These are phyloP conservation scores for Dasypogon diadema DNA, from an alignment of 2,888 invertebrate genomes.

Conservation along the genomic window DNA sequence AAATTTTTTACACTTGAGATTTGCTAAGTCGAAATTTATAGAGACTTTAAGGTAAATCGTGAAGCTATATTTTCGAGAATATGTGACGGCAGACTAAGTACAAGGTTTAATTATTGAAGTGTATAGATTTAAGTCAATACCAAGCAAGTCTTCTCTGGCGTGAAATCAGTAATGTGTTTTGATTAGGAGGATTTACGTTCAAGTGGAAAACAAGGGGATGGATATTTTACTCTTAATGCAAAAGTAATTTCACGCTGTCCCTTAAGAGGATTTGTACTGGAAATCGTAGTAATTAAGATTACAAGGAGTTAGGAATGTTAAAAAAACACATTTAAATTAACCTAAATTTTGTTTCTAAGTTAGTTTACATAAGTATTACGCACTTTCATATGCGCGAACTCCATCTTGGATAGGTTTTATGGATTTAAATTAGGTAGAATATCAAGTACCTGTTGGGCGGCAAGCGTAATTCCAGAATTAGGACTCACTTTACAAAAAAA, in stretches of 20 bases:
- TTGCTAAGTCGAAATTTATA: constrained; percentile 40
- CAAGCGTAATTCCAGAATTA: too few relatives aligned
- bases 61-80: constrained; percentile 3
- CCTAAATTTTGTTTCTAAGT: too few relatives aligned
- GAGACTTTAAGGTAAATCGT: constrained; percentile 29
- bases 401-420: too few relatives aligned
- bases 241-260: constrained; percentile 21
- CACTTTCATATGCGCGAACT: too few relatives aligned
- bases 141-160: neutral
- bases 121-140: neutral
- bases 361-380: too few relatives aligned
- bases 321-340: too few relatives aligned
- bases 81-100: neutral
- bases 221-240: neutral
- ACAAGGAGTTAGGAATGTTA: constrained; percentile 24
- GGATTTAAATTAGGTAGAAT: too few relatives aligned
- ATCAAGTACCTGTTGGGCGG: too few relatives aligned
- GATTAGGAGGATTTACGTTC: constrained; percentile 30
- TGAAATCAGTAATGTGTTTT: constrained; percentile 41
- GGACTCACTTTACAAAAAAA: too few relatives aligned
- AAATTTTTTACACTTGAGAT: constrained; percentile 9
- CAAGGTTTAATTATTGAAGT: neutral
- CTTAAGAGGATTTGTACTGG: constrained; percentile 24
- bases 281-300: constrained; percentile 4
- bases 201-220: neutral